A percentile compares a stretch with the other conserved stretches of the same genome.
These are phyloP conservation scores for Limnothrissa miodon DNA, from an alignment of 2,113 vertebrate species.

Conservation along the genomic window DNA sequence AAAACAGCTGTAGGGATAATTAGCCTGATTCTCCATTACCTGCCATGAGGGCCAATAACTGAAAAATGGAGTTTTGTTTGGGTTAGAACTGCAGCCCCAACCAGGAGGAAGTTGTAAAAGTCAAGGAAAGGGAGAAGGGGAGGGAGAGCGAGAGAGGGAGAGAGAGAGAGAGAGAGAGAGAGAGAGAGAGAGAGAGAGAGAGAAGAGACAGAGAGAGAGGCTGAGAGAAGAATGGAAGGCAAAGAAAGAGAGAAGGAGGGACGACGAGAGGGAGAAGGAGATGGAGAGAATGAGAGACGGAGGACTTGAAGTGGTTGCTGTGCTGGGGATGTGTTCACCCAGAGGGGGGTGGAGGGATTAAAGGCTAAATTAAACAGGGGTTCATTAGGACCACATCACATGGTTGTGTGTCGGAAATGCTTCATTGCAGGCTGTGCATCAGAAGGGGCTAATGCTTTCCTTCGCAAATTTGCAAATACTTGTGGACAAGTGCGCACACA, in stretches of 20 bases:
- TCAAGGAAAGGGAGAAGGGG: constrained; percentile 41
- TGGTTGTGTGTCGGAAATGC: constrained; percentile 7
- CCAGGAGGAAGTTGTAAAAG: constrained; percentile 80
- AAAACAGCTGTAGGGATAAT: constrained; percentile 90
- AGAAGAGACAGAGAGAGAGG: not conserved
- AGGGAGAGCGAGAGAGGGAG: too few relatives aligned
- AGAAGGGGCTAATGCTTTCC: not conserved
- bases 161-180: not conserved
- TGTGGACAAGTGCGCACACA: not conserved
- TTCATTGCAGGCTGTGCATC: constrained; percentile 1
- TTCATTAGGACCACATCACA: not conserved
- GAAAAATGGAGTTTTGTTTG: constrained; percentile 86
- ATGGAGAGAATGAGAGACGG: constrained; percentile 24
- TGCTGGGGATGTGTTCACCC: constrained; percentile 22
- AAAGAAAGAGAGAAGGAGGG: constrained; percentile 20
- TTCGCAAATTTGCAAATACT: not conserved
- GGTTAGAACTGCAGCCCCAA: constrained; percentile 78
- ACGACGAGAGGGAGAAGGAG: constrained; percentile 15
- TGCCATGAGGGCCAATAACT: constrained; percentile 83
- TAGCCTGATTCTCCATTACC: constrained; percentile 92
- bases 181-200: not conserved
- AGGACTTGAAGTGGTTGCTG: constrained; percentile 23
- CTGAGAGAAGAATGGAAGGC: not conserved
- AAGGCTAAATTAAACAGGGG: not conserved
- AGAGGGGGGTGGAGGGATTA: constrained; percentile 12